phyloP scores from a whole-genome alignment of 2,113 vertebrate species.

The Falco punctatus region DNA sequence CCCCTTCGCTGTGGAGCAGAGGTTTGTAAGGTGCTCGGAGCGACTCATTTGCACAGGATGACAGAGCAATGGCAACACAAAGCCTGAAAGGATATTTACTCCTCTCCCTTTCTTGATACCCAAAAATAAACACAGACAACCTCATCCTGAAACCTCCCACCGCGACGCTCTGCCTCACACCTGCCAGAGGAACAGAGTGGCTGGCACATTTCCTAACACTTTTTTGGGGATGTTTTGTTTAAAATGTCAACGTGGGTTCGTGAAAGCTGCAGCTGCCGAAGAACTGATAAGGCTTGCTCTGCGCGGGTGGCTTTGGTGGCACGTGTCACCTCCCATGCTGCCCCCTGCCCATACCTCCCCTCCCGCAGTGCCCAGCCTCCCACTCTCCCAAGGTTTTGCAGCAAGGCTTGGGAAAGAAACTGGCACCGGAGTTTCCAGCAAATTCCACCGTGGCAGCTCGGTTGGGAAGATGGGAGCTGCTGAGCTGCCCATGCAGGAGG shows the following conservation, averaged over 20 bases:
- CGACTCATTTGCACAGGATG: too few relatives aligned
- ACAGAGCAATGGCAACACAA: accelerated
- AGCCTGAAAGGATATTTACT: neutral
- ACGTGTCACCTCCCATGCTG: neutral
- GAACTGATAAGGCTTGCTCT: neutral
- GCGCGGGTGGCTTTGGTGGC: neutral
- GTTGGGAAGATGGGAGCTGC: neutral
- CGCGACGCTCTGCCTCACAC: neutral
- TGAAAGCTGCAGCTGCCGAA: neutral
- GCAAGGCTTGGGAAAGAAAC: neutral
- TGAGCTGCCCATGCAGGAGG: neutral
- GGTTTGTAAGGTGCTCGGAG: neutral
- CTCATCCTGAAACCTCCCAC: neutral
- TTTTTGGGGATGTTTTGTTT: neutral
- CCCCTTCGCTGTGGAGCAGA: neutral
- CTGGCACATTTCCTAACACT: neutral
- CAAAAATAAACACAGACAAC: neutral
- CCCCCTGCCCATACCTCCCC: neutral
- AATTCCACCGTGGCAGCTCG: accelerated
- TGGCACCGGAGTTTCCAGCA: neutral
- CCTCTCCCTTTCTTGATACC: neutral
- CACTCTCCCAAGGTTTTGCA: accelerated
- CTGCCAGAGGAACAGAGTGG: neutral
- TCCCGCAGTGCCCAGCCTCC: neutral
- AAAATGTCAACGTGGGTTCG: neutral